Evolutionary conservation across 1,140 invertebrate genomes (phyloP), one percentile per base, ranked within the genome.

Genomic region (Fragariocoptes setiger): DNA sequence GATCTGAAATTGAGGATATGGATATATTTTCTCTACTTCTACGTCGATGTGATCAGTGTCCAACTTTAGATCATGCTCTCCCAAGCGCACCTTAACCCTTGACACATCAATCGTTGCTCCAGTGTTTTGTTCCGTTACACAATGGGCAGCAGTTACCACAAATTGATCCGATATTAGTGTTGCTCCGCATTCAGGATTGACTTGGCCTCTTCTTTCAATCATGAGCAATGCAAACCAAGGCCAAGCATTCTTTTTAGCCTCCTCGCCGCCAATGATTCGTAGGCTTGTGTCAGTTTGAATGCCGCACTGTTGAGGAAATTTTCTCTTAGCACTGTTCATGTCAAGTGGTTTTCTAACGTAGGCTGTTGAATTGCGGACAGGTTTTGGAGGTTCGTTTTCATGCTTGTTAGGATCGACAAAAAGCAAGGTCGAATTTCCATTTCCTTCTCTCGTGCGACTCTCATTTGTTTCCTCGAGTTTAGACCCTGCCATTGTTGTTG

Each of bases 141-240:
- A 72, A 51, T 74, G 70, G 0, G 55, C 69, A 1, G 70, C 70
- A 0, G 69, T 69, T 2, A 72, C 12, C 1, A 70, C 58, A 48
- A 59, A 66, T 2, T 61, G 49, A 17, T 56, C 43, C 5, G 54
- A 56, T 17, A 72, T 60, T 42, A 73, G 65, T 31, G 64, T 61
- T 2, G 65, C 70, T 0, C 69, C 70, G 45, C 70, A 72, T 36
- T 62, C 60, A 47, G 42, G 38, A 15, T 13, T 44, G 17, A 13
- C 3, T 8, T 15, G 3, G n/a, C 25, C 19, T 3, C 21, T 19
- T 15, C 42, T 21, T 31, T 44, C 16, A 4, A 12, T 41, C 18
- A 21, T 16, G 12, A 35, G 17, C 12, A 45, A 19, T 2, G 44
- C 42, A 21, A 31, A 15, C 50, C 50, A 52, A 2, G 51, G 51